These are phyloP conservation scores for Exocentrus adspersus DNA, from an alignment of 2,888 invertebrate species.

Conservation along the genomic window DNA sequence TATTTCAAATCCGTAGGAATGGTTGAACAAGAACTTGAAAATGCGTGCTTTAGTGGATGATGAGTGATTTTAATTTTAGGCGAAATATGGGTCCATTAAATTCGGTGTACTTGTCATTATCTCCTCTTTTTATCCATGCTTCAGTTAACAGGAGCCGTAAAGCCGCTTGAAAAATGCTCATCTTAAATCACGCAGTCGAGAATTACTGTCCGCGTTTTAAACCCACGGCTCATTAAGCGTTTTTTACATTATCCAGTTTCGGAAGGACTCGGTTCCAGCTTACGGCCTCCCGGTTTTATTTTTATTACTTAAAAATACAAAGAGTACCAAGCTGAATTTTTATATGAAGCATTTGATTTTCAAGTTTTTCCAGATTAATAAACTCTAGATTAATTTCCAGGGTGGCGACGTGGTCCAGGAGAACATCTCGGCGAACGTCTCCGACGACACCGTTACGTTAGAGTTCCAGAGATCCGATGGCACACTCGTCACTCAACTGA, in stretches of 20 bases:
- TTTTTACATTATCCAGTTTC: not conserved
- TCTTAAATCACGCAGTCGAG: not conserved
- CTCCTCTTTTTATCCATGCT: not conserved
- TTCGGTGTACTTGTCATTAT: no score
- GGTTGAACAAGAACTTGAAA: no score
- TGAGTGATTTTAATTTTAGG: no score
- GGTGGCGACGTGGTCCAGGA: constrained; percentile 95
- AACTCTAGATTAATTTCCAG: constrained; percentile 63
- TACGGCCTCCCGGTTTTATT: not conserved
- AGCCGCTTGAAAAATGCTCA: not conserved
- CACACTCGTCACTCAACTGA: constrained; percentile 89
- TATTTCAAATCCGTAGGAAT: no score
- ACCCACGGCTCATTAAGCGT: constrained; percentile 1
- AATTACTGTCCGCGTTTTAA: not conserved
- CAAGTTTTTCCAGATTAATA: not conserved
- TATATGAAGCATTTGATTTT: not conserved
- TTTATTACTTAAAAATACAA: not conserved
- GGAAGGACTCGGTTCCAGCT: not conserved
- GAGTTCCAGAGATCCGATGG: constrained; percentile 93
- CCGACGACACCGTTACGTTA: constrained; percentile 87
- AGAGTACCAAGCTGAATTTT: no score
- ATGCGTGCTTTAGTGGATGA: no score
- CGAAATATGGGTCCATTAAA: no score
- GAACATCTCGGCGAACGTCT: constrained; percentile 90
- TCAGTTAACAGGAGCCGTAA: not conserved